Percentiles rank a stretch among this genome's conserved stretches.
phyloP scores from a whole-genome alignment of 2,113 vertebrate genomes.

The Cheirogaleus medius region DNA sequence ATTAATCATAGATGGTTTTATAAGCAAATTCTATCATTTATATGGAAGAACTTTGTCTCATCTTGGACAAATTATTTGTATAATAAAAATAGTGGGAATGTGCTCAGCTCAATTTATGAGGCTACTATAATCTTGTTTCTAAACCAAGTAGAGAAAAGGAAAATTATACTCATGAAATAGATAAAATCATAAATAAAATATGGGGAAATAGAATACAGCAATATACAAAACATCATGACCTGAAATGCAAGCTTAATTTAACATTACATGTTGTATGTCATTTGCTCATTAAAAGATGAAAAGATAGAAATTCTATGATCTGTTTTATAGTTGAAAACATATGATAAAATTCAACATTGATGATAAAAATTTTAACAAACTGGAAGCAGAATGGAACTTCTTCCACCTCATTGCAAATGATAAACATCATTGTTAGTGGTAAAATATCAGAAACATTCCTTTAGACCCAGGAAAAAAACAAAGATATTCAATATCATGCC shows the following conservation, averaged over 20 bases:
- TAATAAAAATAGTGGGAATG: neutral
- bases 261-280: neutral
- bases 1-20: neutral
- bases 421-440: neutral
- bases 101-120: neutral
- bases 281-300: neutral
- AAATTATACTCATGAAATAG: neutral
- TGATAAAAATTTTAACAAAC: neutral
- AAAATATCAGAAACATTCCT: neutral
- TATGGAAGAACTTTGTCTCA: neutral
- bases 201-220: neutral
- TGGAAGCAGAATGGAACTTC: neutral
- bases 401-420: neutral
- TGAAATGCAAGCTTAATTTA: neutral
- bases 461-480: neutral
- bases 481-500: neutral
- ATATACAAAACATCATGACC: neutral
- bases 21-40: neutral
- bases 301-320: neutral
- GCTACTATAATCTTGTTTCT: neutral
- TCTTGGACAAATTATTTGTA: neutral
- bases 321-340: neutral
- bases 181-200: neutral
- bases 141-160: neutral
- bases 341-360: neutral